Conservation (phyloP, 1,140 invertebrate genomes). For the Hydropsyche tenuis region DNA sequence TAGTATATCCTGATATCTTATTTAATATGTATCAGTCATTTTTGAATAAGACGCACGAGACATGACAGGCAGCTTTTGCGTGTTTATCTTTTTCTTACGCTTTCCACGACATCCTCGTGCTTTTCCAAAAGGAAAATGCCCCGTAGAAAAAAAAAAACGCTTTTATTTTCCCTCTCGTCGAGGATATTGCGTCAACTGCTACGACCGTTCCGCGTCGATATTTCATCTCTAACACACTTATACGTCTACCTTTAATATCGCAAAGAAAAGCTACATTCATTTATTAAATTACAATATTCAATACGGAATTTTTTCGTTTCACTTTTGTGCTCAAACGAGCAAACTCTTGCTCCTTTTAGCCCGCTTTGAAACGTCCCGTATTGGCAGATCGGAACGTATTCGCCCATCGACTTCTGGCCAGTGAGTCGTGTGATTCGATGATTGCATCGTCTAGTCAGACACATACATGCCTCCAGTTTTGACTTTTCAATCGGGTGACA, state of each 20-base stretch:
- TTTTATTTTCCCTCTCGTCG: background rate
- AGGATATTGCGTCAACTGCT: background rate
- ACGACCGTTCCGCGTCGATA: too few species aligned
- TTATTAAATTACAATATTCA: background rate
- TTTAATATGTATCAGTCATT: conserved; percentile 17
- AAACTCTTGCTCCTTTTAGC: background rate
- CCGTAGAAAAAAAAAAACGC: too few species aligned
- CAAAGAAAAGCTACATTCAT: background rate
- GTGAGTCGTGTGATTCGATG: conserved; percentile 48
- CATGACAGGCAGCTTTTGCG: conserved; percentile 8
- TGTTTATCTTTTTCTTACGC: background rate
- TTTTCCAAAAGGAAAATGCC: background rate
- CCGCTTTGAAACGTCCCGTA: conserved; percentile 34
- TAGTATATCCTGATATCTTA: background rate
- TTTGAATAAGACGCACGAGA: conserved; percentile 14
- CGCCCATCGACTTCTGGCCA: conserved; percentile 42
- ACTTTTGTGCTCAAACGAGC: background rate
- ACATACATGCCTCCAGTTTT: conserved; percentile 29
- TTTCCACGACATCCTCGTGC: background rate
- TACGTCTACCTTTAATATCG: background rate
- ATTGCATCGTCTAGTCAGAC: conserved; percentile 24
- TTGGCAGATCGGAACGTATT: conserved; percentile 47
- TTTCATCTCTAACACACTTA: too few species aligned
- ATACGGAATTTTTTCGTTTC: background rate
- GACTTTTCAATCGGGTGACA: background rate